Evolutionary conservation across 2,797 vertebrate species (phyloP).

Genomic region (Eutrigla gurnardus): DNA sequence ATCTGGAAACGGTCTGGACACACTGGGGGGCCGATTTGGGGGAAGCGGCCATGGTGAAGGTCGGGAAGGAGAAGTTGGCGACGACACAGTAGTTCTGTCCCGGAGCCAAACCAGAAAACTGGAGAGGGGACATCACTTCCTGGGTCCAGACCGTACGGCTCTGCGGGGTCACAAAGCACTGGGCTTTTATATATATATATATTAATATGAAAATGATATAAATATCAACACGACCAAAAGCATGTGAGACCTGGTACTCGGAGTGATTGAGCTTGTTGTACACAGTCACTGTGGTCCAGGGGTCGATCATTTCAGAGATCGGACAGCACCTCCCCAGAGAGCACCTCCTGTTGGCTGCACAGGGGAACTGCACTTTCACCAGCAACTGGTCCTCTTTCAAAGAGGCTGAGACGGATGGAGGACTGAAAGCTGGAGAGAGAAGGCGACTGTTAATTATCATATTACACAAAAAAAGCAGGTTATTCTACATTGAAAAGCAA

Average conservation of each 20-base stretch:
- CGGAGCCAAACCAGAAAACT: conserved; percentile 63
- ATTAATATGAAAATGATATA: neutral
- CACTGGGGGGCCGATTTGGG: conserved; percentile 66
- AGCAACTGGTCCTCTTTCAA: conserved; percentile 54
- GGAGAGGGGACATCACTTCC: conserved; percentile 29
- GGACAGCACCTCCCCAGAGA: conserved; percentile 63
- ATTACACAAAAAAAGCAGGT: neutral
- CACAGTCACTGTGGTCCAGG: conserved; percentile 74
- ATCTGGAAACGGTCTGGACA: conserved; percentile 49
- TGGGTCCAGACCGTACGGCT: conserved; percentile 68
- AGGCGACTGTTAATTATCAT: neutral
- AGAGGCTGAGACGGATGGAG: conserved; percentile 70
- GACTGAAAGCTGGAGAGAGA: conserved; percentile 69
- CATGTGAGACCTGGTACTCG: conserved; percentile 64
- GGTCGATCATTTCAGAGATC: conserved; percentile 54
- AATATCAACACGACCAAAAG: neutral
- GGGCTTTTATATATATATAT: neutral
- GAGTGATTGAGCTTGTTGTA: conserved; percentile 64
- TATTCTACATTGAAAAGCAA: neutral
- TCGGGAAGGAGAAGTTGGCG: conserved; percentile 77
- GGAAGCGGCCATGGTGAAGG: conserved; percentile 68
- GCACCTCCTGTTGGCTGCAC: conserved; percentile 71
- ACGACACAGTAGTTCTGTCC: conserved; percentile 78
- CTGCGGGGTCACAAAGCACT: conserved; percentile 46
- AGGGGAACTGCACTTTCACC: conserved; percentile 77